These are phyloP conservation scores for Protosalanx chinensis DNA, from an alignment of 2,797 vertebrate genomes.

Conservation along the genomic window DNA sequence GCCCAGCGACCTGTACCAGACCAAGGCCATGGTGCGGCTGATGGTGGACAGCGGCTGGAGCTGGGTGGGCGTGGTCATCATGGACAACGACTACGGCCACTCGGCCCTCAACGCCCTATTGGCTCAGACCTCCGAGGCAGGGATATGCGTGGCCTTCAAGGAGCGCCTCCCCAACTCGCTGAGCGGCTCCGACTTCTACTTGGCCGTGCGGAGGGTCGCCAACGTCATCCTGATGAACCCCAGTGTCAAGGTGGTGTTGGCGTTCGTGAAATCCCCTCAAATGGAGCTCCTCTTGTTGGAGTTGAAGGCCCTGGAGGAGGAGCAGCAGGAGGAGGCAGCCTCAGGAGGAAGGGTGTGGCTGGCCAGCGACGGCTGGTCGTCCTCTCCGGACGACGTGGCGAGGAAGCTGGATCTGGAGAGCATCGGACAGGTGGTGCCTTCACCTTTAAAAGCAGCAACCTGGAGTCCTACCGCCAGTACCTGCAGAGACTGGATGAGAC, in stretches of 20 bases:
- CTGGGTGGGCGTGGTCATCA: slow-evolving; percentile 83
- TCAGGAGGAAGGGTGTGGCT: slow-evolving; percentile 80
- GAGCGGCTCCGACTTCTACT: slow-evolving; percentile 55
- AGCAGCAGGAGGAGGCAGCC: slow-evolving; percentile 38
- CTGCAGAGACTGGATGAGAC: slow-evolving; percentile 62
- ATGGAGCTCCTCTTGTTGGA: slow-evolving; percentile 72
- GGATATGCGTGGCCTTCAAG: slow-evolving; percentile 85
- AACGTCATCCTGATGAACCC: slow-evolving; percentile 73
- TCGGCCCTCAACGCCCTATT: slow-evolving; percentile 78
- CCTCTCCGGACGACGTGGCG: slow-evolving; percentile 57
- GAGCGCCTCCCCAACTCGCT: slow-evolving; percentile 77
- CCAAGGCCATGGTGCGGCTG: slow-evolving; percentile 80
- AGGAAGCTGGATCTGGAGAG: slow-evolving; percentile 66
- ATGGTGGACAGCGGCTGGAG: slow-evolving; percentile 77
- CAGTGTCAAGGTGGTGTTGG: slow-evolving; percentile 80
- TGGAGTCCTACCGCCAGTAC: slow-evolving; percentile 71
- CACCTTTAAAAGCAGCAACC: slow-evolving; percentile 77
- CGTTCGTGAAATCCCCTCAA: slow-evolving; percentile 77
- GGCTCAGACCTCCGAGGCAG: slow-evolving; percentile 65
- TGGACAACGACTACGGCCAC: slow-evolving; percentile 83
- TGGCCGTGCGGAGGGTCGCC: slow-evolving; percentile 62
- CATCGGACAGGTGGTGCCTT: slow-evolving; percentile 83
- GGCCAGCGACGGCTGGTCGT: slow-evolving; percentile 86
- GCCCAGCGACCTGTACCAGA: slow-evolving; percentile 83
- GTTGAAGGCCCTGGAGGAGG: slow-evolving; percentile 59